phyloP scores from a whole-genome alignment of 2,797 vertebrate species.

The Silurus lanzhouensis region DNA sequence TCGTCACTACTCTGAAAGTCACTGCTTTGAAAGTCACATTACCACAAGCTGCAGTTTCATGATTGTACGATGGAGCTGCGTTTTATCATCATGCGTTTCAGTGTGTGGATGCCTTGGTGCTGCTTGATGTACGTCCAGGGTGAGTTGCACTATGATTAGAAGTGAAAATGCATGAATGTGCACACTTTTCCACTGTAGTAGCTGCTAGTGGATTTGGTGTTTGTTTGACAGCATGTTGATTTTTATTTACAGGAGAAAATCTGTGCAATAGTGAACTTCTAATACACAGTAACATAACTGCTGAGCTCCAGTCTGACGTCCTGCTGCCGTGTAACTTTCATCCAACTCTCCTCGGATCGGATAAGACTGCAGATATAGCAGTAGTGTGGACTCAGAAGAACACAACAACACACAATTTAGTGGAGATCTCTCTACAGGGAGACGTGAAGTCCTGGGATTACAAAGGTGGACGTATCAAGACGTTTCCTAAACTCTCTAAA shows the following conservation, averaged over 20 bases:
- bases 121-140: background rate
- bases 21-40: background rate
- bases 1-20: background rate
- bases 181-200: background rate
- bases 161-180: too few relatives aligned
- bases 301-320: background rate
- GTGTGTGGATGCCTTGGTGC: background rate
- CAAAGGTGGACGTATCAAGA: background rate
- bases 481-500: background rate
- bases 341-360: background rate
- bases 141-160: background rate
- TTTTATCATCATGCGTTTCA: background rate
- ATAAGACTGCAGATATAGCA: too few relatives aligned
- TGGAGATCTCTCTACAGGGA: conserved; percentile 22
- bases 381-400: background rate
- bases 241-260: background rate
- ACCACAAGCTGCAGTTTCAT: background rate
- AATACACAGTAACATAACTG: background rate
- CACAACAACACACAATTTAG: accelerated
- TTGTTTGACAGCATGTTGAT: background rate
- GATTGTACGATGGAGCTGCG: background rate
- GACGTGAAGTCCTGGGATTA: background rate
- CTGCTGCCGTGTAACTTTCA: background rate
- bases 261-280: background rate
- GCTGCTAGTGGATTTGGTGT: background rate